Base-by-base conservation (phyloP, 2,797 vertebrate species). In the Phrynocephalus guinanensis region DNA sequence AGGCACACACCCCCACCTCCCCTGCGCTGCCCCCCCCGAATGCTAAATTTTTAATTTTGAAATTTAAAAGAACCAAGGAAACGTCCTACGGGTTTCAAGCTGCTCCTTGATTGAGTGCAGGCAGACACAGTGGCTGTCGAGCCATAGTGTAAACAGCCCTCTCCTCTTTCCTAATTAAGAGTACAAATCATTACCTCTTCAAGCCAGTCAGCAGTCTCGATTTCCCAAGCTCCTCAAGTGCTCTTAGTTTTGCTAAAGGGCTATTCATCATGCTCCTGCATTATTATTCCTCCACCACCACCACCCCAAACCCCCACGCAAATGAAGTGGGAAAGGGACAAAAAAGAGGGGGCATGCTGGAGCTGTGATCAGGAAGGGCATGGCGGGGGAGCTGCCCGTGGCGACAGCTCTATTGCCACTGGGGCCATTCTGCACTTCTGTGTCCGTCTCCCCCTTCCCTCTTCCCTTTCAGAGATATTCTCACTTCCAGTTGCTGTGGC, bases 181-280 rank as follows among this genome's bases (percentile, higher is more conserved):
- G 88, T 76, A 88, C 89, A 88, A 91, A 88, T 90, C 86, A 90
- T 90, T 90, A 85, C 84, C 86, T 88, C 86, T 88, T 86, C 86
- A 89, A 90, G 78, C 86, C 88, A 88, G 86, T 86, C 77, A 83
- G 86, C 84, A 88, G 84, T 86, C 86, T 88, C 38, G 52, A 81
- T 88, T 91, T 84, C 81, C 83, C 88, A 90, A 83, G 82, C 84
- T 91, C 89, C 88, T 90, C 88, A 83, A 88, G 90, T 83, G 78
- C 88, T 88, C 88, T 90, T 90, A 26, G 77, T 78, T 88, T 75
- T 76, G 70, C 50, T 84, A 87, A 86, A 87, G 88, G 80, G 80
- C 80, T 88, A 87, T 86, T 91, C 84, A 88, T 91, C 86, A 84
- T 77, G 77, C 75, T 86, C 81, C 56, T 80, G 56, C 48, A 52